Conservation (phyloP, 2,888 invertebrate species). For the Geophilus truncorum region DNA sequence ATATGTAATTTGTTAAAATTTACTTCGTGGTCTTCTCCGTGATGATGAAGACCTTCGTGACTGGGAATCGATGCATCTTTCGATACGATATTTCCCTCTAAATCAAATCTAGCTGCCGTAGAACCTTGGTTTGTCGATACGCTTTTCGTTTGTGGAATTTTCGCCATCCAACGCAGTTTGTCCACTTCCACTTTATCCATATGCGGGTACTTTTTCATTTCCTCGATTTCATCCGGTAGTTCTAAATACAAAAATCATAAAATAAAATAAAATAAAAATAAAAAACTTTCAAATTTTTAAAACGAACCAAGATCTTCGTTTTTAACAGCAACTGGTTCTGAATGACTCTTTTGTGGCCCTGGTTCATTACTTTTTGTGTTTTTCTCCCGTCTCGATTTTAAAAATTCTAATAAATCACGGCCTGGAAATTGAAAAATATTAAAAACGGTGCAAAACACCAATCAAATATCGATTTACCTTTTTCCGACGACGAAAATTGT, state of each 20-base stretch:
- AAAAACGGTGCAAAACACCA: neutral
- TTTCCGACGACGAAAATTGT: neutral
- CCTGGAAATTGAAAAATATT: neutral
- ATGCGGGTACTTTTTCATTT: slow-evolving; percentile 69
- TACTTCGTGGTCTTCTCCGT: slow-evolving; percentile 78
- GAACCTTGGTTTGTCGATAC: slow-evolving; percentile 30
- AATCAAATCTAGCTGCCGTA: slow-evolving; percentile 47
- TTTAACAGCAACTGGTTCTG: too few species aligned
- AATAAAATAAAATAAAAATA: too few species aligned
- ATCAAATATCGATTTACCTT: neutral
- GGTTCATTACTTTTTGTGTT: neutral
- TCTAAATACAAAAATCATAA: too few species aligned
- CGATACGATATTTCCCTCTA: slow-evolving; percentile 44
- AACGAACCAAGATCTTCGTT: neutral
- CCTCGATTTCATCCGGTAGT: slow-evolving; percentile 49
- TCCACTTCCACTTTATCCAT: slow-evolving; percentile 81
- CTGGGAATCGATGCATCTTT: slow-evolving; percentile 12
- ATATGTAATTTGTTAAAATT: neutral
- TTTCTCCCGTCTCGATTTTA: neutral
- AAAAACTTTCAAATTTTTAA: neutral
- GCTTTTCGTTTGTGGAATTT: slow-evolving; percentile 52
- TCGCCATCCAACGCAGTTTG: slow-evolving; percentile 84
- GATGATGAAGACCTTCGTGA: slow-evolving; percentile 69
- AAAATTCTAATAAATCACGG: neutral
- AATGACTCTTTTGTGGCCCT: too few species aligned